A percentile compares a stretch with the other conserved stretches of the same genome.
Evolutionary conservation across 1,140 invertebrate genomes (phyloP).

Genomic region (Choristoneura fumiferana): DNA sequence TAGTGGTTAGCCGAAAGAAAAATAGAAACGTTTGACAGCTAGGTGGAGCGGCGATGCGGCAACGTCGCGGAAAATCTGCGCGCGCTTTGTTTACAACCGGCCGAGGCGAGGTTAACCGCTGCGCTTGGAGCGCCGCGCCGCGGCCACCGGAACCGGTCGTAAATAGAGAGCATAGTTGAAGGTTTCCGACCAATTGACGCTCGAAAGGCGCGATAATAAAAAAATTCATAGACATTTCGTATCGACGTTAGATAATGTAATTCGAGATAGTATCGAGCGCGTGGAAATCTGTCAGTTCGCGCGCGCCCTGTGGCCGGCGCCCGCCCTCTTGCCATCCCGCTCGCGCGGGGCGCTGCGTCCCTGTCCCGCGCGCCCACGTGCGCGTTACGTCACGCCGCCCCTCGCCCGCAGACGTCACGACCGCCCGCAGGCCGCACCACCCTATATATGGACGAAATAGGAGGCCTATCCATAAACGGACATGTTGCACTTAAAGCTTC

Average conservation of each 20-base stretch:
- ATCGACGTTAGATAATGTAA: conserved; percentile 55
- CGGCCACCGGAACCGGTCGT: not conserved
- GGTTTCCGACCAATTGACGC: not conserved
- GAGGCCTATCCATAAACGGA: not conserved
- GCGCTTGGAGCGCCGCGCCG: conserved; percentile 23
- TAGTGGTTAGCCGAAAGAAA: conserved; percentile 23
- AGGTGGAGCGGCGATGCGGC: conserved; percentile 31
- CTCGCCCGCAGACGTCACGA: conserved; percentile 50
- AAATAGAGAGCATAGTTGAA: not conserved
- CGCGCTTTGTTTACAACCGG: conserved; percentile 61
- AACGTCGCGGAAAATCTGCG: conserved; percentile 43
- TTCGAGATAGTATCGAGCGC: conserved; percentile 70
- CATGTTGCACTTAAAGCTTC: not conserved
- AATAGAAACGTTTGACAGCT: conserved; percentile 46
- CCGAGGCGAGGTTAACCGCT: conserved; percentile 34
- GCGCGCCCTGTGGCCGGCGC: conserved; percentile 42
- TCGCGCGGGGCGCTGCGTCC: conserved; percentile 29
- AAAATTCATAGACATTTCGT: too few relatives aligned
- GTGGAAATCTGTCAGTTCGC: conserved; percentile 65
- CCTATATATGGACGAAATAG: conserved; percentile 16
- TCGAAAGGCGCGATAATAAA: not conserved
- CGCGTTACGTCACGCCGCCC: conserved; percentile 62
- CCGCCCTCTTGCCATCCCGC: conserved; percentile 33
- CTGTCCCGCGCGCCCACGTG: conserved; percentile 66
- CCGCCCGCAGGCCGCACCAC: conserved; percentile 40